Conservation (phyloP, 2,888 invertebrate species). For the Schizaphis graminum region DNA sequence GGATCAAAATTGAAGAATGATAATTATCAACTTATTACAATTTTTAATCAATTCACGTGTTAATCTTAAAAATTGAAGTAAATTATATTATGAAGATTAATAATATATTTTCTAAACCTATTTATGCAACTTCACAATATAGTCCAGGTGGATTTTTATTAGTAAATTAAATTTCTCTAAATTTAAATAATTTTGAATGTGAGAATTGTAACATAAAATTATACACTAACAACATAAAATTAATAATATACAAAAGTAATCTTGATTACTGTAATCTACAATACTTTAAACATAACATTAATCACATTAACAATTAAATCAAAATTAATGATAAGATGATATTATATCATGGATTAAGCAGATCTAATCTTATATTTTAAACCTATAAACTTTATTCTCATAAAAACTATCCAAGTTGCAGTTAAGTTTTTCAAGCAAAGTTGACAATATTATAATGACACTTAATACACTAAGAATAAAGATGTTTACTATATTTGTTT, state of each 20-base stretch:
- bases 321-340: neutral
- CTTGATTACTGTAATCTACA: neutral
- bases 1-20: neutral
- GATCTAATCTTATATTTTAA: neutral
- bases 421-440: neutral
- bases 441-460: neutral
- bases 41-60: neutral
- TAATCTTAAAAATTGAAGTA: neutral
- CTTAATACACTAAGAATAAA: neutral
- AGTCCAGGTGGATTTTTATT: neutral
- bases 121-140: neutral
- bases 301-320: neutral
- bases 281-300: neutral
- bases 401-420: neutral
- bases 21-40: neutral
- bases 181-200: neutral
- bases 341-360: neutral
- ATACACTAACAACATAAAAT: neutral
- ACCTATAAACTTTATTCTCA: neutral
- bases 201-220: neutral
- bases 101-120: neutral
- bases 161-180: neutral
- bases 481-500: neutral
- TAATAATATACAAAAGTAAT: neutral
- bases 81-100: neutral